Conservation (phyloP, 2,888 invertebrate species). For the Xiphydria camelus region DNA sequence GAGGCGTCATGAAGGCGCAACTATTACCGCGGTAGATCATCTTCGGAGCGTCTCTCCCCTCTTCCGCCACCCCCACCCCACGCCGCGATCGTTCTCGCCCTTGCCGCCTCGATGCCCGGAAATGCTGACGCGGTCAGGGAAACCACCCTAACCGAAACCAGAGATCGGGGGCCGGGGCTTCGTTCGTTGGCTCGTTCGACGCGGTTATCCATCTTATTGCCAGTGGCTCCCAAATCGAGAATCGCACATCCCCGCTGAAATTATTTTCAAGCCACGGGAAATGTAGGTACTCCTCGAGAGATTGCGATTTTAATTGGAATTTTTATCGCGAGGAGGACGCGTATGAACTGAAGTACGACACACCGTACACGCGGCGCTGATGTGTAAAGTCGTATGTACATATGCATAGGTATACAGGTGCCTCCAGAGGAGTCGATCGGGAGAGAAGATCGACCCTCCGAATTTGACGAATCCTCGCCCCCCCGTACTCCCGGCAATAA, state of each 20-base stretch:
- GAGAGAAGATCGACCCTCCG: no score
- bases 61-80: constrained; percentile 2
- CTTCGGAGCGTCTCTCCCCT: constrained; percentile 4
- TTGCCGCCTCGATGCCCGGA: constrained; percentile 17
- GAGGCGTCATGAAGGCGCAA: constrained; percentile 10
- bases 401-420: no score
- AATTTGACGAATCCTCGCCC: background rate
- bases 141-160: constrained; percentile 9
- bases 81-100: background rate
- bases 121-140: constrained; percentile 30
- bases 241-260: no score
- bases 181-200: background rate
- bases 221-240: constrained; percentile 22
- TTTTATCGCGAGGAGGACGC: no score
- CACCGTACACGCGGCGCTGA: no score
- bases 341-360: no score
- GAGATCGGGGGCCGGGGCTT: constrained; percentile 13
- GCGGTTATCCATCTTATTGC: constrained; percentile 26
- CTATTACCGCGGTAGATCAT: constrained; percentile 22
- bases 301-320: no score
- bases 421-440: no score
- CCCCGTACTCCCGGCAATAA: background rate
- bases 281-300: no score
- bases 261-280: no score
- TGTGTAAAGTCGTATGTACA: no score